Percentiles rank a stretch among this genome's conserved stretches.
Conservation (phyloP, 2,888 invertebrate species). For the Cephus pulcher region DNA sequence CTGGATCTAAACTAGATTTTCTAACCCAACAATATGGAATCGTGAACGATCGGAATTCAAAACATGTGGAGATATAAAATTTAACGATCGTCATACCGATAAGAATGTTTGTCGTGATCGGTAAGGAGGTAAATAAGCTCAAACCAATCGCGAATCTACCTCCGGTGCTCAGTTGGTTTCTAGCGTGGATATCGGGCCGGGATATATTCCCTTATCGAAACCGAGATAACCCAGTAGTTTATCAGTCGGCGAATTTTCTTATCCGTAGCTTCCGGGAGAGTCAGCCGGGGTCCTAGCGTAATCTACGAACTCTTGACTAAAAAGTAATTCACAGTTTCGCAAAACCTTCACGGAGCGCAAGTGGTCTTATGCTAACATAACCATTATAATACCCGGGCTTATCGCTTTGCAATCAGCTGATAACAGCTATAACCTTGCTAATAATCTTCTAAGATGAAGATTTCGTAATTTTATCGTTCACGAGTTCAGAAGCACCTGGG, state of each 20-base stretch:
- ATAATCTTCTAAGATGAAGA: not conserved
- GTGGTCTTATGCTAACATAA: not conserved
- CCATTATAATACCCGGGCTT: not conserved
- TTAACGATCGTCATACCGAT: conserved; percentile 27
- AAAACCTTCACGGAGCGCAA: not conserved
- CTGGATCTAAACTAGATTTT: not conserved
- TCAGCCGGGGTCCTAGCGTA: not conserved
- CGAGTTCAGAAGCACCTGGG: not conserved
- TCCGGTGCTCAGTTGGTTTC: not conserved
- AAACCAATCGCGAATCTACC: not conserved
- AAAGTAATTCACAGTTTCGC: not conserved
- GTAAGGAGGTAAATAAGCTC: not conserved
- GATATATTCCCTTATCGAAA: not conserved
- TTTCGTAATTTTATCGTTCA: not conserved
- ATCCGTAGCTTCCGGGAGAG: not conserved
- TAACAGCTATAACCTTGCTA: not conserved
- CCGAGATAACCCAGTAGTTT: not conserved
- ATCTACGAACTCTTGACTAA: not conserved
- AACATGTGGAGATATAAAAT: conserved; percentile 30
- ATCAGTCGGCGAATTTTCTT: not conserved
- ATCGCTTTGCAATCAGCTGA: not conserved
- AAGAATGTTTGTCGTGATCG: conserved; percentile 11
- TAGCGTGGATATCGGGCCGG: not conserved
- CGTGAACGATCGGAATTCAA: not conserved
- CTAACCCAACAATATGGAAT: not conserved